Evolutionary conservation across 1,140 invertebrate genomes (phyloP).

Genomic region (Pentalonia nigronervosa): DNA sequence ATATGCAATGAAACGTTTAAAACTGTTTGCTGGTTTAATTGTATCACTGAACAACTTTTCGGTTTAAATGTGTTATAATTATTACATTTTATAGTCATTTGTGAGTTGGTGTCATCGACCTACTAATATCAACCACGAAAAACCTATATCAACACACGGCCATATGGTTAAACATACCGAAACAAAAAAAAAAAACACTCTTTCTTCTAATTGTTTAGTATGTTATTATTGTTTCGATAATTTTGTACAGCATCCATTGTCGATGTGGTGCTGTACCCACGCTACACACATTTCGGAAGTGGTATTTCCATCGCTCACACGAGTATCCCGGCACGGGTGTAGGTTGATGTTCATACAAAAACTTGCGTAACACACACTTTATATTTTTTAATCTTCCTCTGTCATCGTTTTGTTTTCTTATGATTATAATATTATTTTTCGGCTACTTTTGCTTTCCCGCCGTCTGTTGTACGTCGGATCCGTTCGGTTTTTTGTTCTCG

Average conservation of each 20-base stretch:
- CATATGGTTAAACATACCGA: slow-evolving; percentile 27
- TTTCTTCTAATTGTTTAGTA: slow-evolving; percentile 28
- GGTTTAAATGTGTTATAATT: neutral
- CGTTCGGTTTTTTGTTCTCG: neutral
- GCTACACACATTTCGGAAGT: slow-evolving; percentile 37
- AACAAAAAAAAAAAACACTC: slow-evolving; percentile 16
- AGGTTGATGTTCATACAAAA: slow-evolving; percentile 52
- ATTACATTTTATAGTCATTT: neutral
- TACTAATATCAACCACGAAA: neutral
- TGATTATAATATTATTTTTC: neutral
- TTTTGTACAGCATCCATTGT: slow-evolving; percentile 38
- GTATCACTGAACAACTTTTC: neutral
- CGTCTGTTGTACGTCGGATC: neutral
- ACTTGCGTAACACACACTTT: slow-evolving; percentile 51
- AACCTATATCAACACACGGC: slow-evolving; percentile 21
- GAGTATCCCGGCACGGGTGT: slow-evolving; percentile 12
- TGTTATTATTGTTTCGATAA: slow-evolving; percentile 45
- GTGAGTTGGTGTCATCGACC: slow-evolving; percentile 9
- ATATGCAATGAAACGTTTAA: neutral
- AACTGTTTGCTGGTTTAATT: neutral
- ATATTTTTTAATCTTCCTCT: slow-evolving; percentile 44
- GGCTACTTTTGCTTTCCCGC: neutral
- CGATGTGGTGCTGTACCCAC: slow-evolving; percentile 21
- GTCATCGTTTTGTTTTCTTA: slow-evolving; percentile 11
- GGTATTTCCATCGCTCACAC: slow-evolving; percentile 39